Evolutionary conservation across 30 jellyfish, hydroid and myxozoan genomes (phyloP).

Genomic region (Rhopilema esculentum): DNA sequence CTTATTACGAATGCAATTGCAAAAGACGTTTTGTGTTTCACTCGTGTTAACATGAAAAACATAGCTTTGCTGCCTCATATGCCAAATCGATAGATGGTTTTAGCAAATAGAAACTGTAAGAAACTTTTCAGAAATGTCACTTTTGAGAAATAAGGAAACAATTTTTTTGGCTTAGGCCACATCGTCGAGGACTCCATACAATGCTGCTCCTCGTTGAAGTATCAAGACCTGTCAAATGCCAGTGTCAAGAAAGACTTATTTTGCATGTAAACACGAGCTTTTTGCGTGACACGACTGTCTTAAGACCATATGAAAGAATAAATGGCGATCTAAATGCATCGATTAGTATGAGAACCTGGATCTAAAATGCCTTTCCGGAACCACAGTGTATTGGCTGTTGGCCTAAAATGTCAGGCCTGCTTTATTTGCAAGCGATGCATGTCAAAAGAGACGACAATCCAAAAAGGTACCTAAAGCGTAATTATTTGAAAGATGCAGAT

Average conservation of each 20-base stretch:
- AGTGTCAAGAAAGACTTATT: constrained; percentile 54
- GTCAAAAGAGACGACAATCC: too few relatives aligned
- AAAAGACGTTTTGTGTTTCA: too few relatives aligned
- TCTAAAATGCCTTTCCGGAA: constrained; percentile 62
- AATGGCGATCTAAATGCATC: constrained; percentile 44
- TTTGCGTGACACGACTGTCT: too few relatives aligned
- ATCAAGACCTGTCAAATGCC: constrained; percentile 68
- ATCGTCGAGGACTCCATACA: constrained; percentile 73
- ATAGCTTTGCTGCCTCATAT: constrained; percentile 56
- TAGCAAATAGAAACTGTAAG: constrained; percentile 61
- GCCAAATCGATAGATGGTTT: constrained; percentile 58
- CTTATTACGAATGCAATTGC: too few relatives aligned
- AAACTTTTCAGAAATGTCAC: constrained; percentile 21
- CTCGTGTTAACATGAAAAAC: constrained; percentile 64
- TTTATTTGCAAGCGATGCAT: constrained; percentile 52
- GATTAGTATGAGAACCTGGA: constrained; percentile 56
- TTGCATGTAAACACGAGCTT: too few relatives aligned
- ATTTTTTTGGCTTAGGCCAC: constrained; percentile 66
- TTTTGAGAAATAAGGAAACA: constrained; percentile 47
- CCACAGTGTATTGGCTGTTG: constrained; percentile 59
- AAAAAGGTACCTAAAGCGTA: constrained; percentile 52
- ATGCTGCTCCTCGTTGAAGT: constrained; percentile 67
- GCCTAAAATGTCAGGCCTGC: constrained; percentile 73
- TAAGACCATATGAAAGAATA: constrained; percentile 65
- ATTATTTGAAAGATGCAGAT: constrained; percentile 67